Conservation (phyloP, 2,113 vertebrate species). For the Meleagris gallopavo region DNA sequence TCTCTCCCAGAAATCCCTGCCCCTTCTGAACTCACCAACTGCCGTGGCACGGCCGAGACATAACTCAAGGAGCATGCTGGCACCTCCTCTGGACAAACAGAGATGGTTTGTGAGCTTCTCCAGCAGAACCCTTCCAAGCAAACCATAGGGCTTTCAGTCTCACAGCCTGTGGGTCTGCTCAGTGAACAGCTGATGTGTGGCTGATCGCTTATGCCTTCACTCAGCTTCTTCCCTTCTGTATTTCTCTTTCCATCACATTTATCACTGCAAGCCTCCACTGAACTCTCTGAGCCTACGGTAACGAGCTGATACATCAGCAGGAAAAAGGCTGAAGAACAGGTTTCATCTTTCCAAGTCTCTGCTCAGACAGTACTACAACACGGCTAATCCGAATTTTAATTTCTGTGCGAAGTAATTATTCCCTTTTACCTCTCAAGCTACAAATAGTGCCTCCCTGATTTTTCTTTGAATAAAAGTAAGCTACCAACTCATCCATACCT, state of each 20-base stretch:
- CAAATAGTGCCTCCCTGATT: background rate
- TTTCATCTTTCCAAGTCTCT: background rate
- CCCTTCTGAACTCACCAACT: background rate
- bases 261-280: background rate
- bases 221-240: background rate
- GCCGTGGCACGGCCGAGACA: background rate
- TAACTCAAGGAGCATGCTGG: background rate
- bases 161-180: background rate
- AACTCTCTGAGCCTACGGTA: background rate
- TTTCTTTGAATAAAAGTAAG: background rate
- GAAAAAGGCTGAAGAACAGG: slow-evolving; percentile 6
- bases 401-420: background rate
- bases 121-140: background rate
- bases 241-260: background rate
- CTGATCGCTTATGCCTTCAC: background rate
- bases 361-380: background rate
- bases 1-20: background rate
- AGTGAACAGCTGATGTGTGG: background rate
- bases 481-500: background rate
- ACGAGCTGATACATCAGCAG: background rate
- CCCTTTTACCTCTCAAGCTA: background rate
- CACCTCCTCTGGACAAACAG: background rate
- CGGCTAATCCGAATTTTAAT: background rate
- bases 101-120: background rate
- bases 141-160: background rate